phyloP scores from a whole-genome alignment of 2,888 invertebrate species.

The Brachyptera risi region DNA sequence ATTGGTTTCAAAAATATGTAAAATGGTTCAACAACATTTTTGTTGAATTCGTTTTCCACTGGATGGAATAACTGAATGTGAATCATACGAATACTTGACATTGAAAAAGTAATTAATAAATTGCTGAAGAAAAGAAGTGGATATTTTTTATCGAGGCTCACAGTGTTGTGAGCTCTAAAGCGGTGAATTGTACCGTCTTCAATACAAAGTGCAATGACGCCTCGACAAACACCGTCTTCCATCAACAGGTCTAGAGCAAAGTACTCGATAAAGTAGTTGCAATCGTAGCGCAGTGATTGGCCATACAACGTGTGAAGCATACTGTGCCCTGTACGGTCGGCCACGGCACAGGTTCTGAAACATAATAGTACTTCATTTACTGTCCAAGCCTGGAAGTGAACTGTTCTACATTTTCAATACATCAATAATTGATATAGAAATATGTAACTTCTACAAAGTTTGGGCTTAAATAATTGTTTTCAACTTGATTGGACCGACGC shows the following conservation, averaged over 20 bases:
- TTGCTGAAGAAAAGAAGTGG: too few species aligned
- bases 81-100: too few species aligned
- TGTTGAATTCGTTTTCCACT: too few species aligned
- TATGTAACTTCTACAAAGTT: too few species aligned
- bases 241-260: conserved; percentile 67
- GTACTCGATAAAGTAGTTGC: conserved; percentile 68
- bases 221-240: conserved; percentile 56
- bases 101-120: too few species aligned
- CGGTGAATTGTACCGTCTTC: conserved; percentile 68
- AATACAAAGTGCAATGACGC: conserved; percentile 61
- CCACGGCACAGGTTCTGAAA: conserved; percentile 57
- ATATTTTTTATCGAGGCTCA: neutral
- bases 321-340: conserved; percentile 67
- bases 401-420: neutral
- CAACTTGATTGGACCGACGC: too few species aligned
- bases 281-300: conserved; percentile 60
- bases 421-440: too few species aligned
- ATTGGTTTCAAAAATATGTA: too few species aligned
- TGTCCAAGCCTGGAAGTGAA: neutral
- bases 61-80: too few species aligned
- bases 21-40: too few species aligned
- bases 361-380: too few species aligned
- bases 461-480: too few species aligned
- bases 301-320: conserved; percentile 68
- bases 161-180: conserved; percentile 47